Conservation (phyloP, 2,797 vertebrate species). For the Muscicapa comitata region DNA sequence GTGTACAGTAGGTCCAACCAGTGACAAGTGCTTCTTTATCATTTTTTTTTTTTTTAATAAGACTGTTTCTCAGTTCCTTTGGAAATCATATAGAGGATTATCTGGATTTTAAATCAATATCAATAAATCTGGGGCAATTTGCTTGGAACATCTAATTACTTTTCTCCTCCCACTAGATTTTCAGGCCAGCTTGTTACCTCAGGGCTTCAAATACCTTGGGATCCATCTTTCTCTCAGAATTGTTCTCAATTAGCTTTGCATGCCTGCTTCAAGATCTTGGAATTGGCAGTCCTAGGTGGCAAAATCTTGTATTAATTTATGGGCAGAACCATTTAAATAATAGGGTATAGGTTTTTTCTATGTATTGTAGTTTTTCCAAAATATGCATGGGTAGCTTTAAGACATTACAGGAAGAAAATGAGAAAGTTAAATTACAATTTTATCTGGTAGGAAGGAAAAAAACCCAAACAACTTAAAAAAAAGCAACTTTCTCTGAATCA, state of each 20-base stretch:
- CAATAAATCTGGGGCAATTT: slow-evolving; percentile 57
- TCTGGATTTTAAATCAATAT: slow-evolving; percentile 58
- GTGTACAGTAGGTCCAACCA: neutral
- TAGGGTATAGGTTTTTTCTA: neutral
- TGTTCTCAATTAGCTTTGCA: slow-evolving; percentile 46
- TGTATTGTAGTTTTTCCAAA: neutral
- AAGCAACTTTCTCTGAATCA: neutral
- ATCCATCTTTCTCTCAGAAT: slow-evolving; percentile 47
- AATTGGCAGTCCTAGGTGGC: neutral
- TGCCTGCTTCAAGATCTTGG: neutral
- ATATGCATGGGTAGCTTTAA: neutral
- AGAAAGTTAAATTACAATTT: neutral
- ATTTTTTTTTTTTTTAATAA: neutral
- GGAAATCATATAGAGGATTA: slow-evolving; percentile 30
- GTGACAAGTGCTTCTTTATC: neutral
- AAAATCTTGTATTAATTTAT: slow-evolving; percentile 16
- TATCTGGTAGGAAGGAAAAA: neutral
- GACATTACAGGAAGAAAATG: neutral
- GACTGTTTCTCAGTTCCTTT: neutral
- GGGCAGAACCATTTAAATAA: neutral
- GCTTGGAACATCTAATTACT: slow-evolving; percentile 52
- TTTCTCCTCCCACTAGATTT: slow-evolving; percentile 58
- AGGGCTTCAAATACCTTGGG: slow-evolving; percentile 54
- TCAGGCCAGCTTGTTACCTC: slow-evolving; percentile 50
- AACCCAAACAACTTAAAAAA: rapidly evolving